Conservation (phyloP, 37 sponge, comb jelly and placozoan species). For the Petrosia ficiformis region DNA sequence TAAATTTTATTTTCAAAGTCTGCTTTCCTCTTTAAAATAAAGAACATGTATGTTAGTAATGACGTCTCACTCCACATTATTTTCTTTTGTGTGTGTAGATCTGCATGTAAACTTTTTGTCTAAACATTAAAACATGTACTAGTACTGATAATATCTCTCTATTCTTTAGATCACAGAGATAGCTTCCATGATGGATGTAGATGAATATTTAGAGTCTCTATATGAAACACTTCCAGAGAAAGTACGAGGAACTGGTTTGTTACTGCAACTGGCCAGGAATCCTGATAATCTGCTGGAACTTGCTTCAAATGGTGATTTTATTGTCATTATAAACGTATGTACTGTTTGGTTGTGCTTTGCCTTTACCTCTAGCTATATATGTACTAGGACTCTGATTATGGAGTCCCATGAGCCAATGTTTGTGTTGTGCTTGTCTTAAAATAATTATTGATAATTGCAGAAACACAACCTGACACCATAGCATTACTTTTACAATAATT, state of each 20-base stretch:
- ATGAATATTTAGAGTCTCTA: conserved; percentile 78
- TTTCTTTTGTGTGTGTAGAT: background rate
- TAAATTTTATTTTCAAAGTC: no score
- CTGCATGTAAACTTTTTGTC: background rate
- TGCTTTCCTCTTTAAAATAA: no score
- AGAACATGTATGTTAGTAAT: no score
- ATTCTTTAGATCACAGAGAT: conserved; percentile 52
- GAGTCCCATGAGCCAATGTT: background rate
- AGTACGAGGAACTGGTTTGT: conserved; percentile 76
- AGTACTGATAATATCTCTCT: background rate
- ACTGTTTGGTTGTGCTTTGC: background rate
- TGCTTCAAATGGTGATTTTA: conserved; percentile 65
- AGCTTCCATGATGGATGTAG: conserved; percentile 78
- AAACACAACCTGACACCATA: no score
- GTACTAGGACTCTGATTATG: background rate
- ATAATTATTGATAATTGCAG: background rate
- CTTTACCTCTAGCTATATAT: background rate
- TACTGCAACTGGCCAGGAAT: conserved; percentile 89
- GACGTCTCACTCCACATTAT: background rate
- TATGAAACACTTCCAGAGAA: conserved; percentile 86
- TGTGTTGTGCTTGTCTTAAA: background rate
- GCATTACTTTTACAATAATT: no score
- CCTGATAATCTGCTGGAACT: conserved; percentile 93
- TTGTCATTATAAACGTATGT: background rate
- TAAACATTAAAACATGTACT: background rate